Evolutionary conservation across 2,888 invertebrate genomes (phyloP), one percentile per base, ranked within the genome.

Genomic region (Pyrochroa serraticornis): DNA sequence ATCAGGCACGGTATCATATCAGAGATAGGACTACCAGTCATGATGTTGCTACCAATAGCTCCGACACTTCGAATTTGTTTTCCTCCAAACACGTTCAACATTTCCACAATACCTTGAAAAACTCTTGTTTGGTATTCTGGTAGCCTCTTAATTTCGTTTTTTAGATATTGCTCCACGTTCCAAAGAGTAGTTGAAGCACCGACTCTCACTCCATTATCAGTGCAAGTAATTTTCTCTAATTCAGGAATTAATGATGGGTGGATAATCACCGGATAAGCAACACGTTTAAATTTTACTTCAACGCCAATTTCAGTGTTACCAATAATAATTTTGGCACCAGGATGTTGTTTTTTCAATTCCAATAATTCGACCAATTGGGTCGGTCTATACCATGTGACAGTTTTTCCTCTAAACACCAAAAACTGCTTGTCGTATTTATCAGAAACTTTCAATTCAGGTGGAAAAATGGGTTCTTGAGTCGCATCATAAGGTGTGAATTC

Each of bases 31-130:
- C 96, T 97, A 5, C 77, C 78, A 7, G 71, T 70, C 72, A 96
- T 89, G 62, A 97, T 91, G 78, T 97, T 97, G 22, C 97, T 97
- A 32, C 92, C 95, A 30, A 97, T 81, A 8, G 93, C 89, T 44
- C 95, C 96, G 8, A 95, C 95, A 79, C 96, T 97, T 62, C 97
- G 84, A 45, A 97, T 93, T 82, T 97, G 97, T 72, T 89, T 92
- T 5, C 97, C 96, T 44, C 95, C 97, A 82, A 97, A 97, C 89
- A 92, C 95, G 74, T 93, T 88, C 22, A 97, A 81, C 91, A 97
- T 97, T 48, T 91, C 87, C 6, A 87, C 82, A 14, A 93, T 84
- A 31, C 90, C 85, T 69, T 81, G 81, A 68, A 87, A 90, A 58
- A 88, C 81, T 73, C 87, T 83, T 0, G 86, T 85, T 77, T 83